Evolutionary conservation across 1,140 invertebrate species (phyloP), one percentile per base, ranked within the genome.

Genomic region (Apis mellifera): DNA sequence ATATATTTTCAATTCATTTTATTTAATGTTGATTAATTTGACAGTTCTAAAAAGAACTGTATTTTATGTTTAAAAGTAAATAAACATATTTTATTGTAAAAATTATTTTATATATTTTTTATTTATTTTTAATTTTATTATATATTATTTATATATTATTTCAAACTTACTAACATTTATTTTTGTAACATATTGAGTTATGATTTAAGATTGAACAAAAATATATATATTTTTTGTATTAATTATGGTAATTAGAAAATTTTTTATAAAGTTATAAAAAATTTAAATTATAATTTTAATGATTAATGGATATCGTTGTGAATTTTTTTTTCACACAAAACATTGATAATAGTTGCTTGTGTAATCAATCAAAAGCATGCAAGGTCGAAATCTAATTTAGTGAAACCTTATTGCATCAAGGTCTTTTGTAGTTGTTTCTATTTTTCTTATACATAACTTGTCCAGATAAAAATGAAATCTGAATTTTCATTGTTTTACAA

Each of bases 331-430:
- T 42, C 50, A 12, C 9, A 19, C 21, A 60, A 50, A 54, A 21
- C n/a, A 48, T 68, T 23, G 79, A 68, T 68, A 82, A 64, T 65
- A 59, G 13, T 42, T 12, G 13, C 62, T 82, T 76, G 72, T 68
- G 64, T 32, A 82, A 76, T 76, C 64, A 74, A 66, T 66, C 5
- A 65, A 76, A 76, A 64, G 57, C 52, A 48, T 76, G 48, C 64
- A 68, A 82, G 72, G 42, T 76, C 55, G 26, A 76, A 82, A 82
- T 76, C 64, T 76, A 68, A 76, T 82, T 82, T 64, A 76, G 42
- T 68, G 72, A 82, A 82, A 82, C 72, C 72, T 73, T 15, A 48
- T 52, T 42, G n/a, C 52, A 23, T 50, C 73, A 50, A 60, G 23
- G 55, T 62, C 17, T 42, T n/a, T 50, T n/a, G 9, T 50, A 55